Evolutionary conservation across 2,797 vertebrate genomes (phyloP).

Genomic region (Poecilia wingei): DNA sequence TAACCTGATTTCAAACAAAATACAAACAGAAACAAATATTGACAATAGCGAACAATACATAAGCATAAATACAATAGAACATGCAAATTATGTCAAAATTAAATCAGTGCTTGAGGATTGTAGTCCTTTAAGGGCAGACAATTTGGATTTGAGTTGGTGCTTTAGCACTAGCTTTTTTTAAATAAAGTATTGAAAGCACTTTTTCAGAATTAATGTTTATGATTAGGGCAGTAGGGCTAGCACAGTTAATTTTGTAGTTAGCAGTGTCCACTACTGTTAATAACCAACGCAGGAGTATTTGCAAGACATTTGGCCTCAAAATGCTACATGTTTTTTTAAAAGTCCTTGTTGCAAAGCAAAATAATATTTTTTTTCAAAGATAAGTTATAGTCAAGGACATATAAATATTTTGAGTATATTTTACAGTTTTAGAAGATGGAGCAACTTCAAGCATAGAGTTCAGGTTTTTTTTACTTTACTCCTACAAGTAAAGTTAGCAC

Average conservation of each 20-base stretch:
- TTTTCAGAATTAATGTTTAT: neutral
- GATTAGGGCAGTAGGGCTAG: neutral
- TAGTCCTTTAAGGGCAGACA: neutral
- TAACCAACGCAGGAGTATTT: neutral
- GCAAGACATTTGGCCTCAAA: neutral
- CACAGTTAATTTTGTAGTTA: neutral
- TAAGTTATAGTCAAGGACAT: neutral
- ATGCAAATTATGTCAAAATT: neutral
- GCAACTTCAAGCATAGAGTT: neutral
- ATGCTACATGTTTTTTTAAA: neutral
- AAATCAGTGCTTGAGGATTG: neutral
- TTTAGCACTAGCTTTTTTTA: too few species aligned
- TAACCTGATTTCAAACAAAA: neutral
- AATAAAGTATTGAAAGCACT: neutral
- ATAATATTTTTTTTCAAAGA: neutral
- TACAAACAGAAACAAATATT: neutral
- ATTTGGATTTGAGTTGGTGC: neutral
- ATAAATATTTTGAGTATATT: neutral
- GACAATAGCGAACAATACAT: neutral
- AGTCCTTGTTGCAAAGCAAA: neutral
- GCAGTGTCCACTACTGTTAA: neutral
- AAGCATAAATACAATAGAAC: neutral
- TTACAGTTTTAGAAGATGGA: neutral
- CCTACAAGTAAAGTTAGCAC: neutral
- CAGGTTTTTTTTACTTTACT: neutral